phyloP scores from a whole-genome alignment of 2,888 invertebrate genomes.

The Desoria tigrina region DNA sequence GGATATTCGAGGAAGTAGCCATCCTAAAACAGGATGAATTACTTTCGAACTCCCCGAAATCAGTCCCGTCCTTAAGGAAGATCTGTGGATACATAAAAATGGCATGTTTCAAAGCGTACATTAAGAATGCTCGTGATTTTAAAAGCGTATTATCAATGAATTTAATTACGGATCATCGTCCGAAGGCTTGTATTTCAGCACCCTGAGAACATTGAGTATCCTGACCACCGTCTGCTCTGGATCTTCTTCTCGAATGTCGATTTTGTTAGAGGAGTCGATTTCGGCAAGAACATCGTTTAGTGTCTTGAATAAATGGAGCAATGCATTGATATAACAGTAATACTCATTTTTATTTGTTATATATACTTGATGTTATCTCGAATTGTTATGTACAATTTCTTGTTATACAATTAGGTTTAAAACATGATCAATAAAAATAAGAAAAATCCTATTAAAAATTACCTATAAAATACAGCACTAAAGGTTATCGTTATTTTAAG shows the following conservation, averaged over 20 bases:
- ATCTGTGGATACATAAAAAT: too few species aligned
- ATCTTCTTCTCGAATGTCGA: conserved; percentile 70
- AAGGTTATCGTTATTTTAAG: too few species aligned
- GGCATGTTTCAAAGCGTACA: conserved; percentile 6
- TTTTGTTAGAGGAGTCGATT: conserved; percentile 69
- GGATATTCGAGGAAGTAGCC: conserved; percentile 73
- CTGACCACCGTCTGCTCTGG: conserved; percentile 74
- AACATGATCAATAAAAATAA: too few species aligned
- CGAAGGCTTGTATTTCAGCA: conserved; percentile 77
- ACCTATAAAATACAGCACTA: too few species aligned
- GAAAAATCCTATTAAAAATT: too few species aligned
- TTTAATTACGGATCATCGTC: conserved; percentile 59
- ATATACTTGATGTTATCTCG: too few species aligned
- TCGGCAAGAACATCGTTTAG: conserved; percentile 74
- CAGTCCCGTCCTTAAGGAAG: conserved; percentile 65
- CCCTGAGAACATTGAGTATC: conserved; percentile 69
- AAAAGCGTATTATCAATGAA: conserved; percentile 1
- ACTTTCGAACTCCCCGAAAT: conserved; percentile 70
- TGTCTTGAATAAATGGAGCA: conserved; percentile 57
- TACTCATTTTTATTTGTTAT: not conserved
- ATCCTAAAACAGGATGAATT: conserved; percentile 57
- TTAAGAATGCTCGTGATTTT: conserved; percentile 2
- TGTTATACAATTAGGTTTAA: too few species aligned
- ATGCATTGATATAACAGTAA: not conserved
- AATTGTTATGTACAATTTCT: too few species aligned